A percentile compares a stretch with the other conserved stretches of the same genome.
Conservation (phyloP, 2,888 invertebrate species). For the Palloptera scutellata region DNA sequence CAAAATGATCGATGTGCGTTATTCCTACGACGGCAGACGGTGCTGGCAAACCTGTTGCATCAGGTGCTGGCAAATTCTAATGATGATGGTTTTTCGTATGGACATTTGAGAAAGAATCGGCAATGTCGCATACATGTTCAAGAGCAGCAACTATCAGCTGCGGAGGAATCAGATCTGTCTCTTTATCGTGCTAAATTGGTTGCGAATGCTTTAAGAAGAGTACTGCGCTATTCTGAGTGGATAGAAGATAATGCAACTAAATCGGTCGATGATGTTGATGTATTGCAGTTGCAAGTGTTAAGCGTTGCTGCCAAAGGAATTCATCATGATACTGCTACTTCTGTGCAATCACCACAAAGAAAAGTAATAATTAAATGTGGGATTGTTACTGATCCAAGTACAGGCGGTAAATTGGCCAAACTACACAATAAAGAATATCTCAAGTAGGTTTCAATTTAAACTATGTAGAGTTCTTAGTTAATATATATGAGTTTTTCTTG, state of each 20-base stretch:
- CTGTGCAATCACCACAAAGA: background rate
- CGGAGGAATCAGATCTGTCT: constrained; percentile 39
- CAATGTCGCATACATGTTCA: constrained; percentile 15
- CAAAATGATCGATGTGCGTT: constrained; percentile 48
- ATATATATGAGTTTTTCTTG: background rate
- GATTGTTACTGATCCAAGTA: constrained; percentile 68
- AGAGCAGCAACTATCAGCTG: background rate
- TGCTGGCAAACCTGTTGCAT: constrained; percentile 42
- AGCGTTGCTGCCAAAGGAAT: constrained; percentile 36
- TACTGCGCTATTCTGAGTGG: constrained; percentile 50
- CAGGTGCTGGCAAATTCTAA: constrained; percentile 40
- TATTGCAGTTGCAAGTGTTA: constrained; percentile 41
- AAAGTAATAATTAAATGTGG: constrained; percentile 65
- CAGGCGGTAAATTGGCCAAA: constrained; percentile 66
- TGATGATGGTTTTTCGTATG: constrained; percentile 29
- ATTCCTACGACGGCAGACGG: constrained; percentile 43
- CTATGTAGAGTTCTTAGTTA: background rate
- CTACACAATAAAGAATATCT: constrained; percentile 44
- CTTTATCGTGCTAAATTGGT: constrained; percentile 48
- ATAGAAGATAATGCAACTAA: constrained; percentile 17
- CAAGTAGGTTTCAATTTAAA: constrained; percentile 38
- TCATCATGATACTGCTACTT: background rate
- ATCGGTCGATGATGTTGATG: constrained; percentile 4
- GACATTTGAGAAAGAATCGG: constrained; percentile 29
- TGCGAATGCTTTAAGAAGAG: constrained; percentile 40